These are phyloP conservation scores for Campopleginae sp. DNA, from an alignment of 2,888 invertebrate species.

Conservation along the genomic window DNA sequence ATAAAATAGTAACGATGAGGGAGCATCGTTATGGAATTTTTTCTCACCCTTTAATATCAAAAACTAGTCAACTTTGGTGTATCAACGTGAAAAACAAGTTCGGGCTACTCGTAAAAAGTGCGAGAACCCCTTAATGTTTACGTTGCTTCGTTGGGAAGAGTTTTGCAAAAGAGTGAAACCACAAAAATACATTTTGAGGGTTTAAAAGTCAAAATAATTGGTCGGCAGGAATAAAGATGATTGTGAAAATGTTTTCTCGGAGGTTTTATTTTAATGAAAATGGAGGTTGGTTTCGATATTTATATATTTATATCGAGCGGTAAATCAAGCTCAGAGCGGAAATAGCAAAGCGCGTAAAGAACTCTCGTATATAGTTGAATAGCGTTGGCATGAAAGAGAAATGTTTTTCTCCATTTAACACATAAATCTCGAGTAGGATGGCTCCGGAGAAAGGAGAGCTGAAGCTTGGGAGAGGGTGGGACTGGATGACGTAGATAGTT, in stretches of 20 bases:
- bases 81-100: background rate
- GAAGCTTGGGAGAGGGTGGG: conserved; percentile 53
- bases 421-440: conserved; percentile 80
- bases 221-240: background rate
- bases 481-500: conserved; percentile 32
- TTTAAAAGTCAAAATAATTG: background rate
- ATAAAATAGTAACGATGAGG: background rate
- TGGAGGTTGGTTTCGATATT: background rate
- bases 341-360: conserved; percentile 10
- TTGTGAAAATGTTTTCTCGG: background rate
- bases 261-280: background rate
- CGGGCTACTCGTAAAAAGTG: background rate
- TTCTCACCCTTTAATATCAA: background rate
- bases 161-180: background rate
- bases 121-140: background rate
- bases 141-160: background rate
- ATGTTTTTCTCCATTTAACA: conserved; percentile 84
- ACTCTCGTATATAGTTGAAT: conserved; percentile 28
- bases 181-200: background rate
- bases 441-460: conserved; percentile 64
- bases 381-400: conserved; percentile 72
- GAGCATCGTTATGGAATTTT: background rate
- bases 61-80: too few species aligned
- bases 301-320: background rate
- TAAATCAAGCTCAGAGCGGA: background rate